Conservation (phyloP, 2,113 vertebrate species). For the Channa argus region DNA sequence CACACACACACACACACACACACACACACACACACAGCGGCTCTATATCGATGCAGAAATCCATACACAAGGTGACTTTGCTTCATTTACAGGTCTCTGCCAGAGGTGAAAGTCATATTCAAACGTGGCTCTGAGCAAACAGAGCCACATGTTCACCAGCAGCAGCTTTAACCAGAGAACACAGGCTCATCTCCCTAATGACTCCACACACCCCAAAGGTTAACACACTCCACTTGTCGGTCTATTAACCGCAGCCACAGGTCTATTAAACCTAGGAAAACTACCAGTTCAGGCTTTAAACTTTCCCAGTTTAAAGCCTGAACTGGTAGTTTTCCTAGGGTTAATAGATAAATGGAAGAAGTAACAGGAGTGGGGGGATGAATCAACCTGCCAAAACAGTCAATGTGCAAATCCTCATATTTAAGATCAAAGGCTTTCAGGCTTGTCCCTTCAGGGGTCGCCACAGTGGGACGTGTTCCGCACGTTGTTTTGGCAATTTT, state of each 20-base stretch:
- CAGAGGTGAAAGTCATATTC: slow-evolving; percentile 55
- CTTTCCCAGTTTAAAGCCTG: no score
- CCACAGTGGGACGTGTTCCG: no score
- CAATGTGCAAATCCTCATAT: no score
- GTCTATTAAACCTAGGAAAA: neutral
- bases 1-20: no score
- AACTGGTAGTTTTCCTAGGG: no score
- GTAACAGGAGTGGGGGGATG: no score
- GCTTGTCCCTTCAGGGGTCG: no score
- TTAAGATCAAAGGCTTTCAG: no score
- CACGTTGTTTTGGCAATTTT: no score
- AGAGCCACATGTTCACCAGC: neutral
- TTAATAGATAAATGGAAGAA: no score
- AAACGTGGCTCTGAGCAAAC: slow-evolving; percentile 42
- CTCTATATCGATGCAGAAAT: slow-evolving; percentile 42
- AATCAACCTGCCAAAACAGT: no score
- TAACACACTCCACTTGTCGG: slow-evolving; percentile 31
- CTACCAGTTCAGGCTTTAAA: neutral
- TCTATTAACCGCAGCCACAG: slow-evolving; percentile 5
- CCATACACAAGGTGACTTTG: slow-evolving; percentile 58
- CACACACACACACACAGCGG: slow-evolving; percentile 17
- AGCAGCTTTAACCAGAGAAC: slow-evolving; percentile 1
- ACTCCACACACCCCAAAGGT: slow-evolving; percentile 7
- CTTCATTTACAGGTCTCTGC: slow-evolving; percentile 41
- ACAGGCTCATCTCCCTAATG: neutral